These are phyloP conservation scores for Somateria mollissima DNA, from an alignment of 2,797 vertebrate species.

Conservation along the genomic window DNA sequence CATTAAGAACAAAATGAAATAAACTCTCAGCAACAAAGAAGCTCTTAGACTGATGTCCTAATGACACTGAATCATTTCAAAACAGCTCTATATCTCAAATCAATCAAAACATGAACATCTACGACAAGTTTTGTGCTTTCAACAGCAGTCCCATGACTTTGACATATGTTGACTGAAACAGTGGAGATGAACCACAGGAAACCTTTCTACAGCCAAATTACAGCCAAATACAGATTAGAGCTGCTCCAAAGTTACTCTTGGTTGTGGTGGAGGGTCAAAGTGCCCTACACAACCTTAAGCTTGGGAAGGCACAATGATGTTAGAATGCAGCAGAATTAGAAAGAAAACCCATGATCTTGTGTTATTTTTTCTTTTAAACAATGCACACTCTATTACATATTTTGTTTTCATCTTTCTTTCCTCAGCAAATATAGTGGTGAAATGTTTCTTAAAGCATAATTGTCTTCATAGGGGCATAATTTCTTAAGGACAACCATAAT, in stretches of 20 bases:
- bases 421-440: background rate
- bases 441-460: background rate
- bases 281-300: background rate
- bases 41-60: background rate
- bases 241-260: background rate
- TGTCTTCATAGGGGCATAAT: background rate
- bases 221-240: background rate
- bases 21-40: background rate
- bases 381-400: background rate
- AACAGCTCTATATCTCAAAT: background rate
- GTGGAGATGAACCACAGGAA: background rate
- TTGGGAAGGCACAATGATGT: background rate
- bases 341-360: background rate
- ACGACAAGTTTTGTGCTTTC: background rate
- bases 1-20: background rate
- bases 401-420: background rate
- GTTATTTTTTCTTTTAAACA: background rate
- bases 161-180: background rate
- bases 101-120: background rate
- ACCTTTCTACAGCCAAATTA: background rate
- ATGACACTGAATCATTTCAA: background rate
- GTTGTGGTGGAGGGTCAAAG: background rate
- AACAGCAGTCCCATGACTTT: background rate
- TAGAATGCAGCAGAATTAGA: background rate
- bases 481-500: slow-evolving; percentile 24